These are phyloP conservation scores for Cacatua alba DNA, from an alignment of 2,113 vertebrate genomes.

Conservation along the genomic window DNA sequence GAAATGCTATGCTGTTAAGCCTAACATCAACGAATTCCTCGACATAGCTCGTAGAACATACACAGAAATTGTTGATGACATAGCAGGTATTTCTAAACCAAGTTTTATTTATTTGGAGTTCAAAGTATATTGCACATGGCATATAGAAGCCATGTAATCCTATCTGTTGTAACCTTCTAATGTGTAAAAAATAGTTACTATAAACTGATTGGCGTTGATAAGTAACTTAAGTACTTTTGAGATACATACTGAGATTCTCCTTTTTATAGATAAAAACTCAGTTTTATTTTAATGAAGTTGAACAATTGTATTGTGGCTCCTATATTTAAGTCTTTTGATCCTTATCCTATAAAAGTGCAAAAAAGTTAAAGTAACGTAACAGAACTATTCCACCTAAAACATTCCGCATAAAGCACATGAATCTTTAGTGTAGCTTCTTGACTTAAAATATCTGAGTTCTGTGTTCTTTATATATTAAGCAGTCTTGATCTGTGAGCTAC, in stretches of 20 bases:
- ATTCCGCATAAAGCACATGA: not conserved
- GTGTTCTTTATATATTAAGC: not conserved
- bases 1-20: conserved; percentile 95
- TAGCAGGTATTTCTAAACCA: conserved; percentile 83
- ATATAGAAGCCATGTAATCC: not conserved
- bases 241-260: not conserved
- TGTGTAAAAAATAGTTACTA: not conserved
- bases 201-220: not conserved
- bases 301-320: not conserved
- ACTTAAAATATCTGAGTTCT: not conserved
- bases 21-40: conserved; percentile 92
- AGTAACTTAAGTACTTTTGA: not conserved
- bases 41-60: conserved; percentile 93
- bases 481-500: not conserved
- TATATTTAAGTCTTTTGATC: not conserved
- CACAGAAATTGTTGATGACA: conserved; percentile 96
- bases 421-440: not conserved
- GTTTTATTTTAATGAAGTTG: not conserved
- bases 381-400: not conserved
- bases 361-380: not conserved
- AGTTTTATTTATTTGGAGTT: not conserved
- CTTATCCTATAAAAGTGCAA: not conserved
- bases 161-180: not conserved
- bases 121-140: not conserved
- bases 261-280: not conserved